Evolutionary conservation across 1,140 invertebrate genomes (phyloP).

Genomic region (Chrysoperla carnea): DNA sequence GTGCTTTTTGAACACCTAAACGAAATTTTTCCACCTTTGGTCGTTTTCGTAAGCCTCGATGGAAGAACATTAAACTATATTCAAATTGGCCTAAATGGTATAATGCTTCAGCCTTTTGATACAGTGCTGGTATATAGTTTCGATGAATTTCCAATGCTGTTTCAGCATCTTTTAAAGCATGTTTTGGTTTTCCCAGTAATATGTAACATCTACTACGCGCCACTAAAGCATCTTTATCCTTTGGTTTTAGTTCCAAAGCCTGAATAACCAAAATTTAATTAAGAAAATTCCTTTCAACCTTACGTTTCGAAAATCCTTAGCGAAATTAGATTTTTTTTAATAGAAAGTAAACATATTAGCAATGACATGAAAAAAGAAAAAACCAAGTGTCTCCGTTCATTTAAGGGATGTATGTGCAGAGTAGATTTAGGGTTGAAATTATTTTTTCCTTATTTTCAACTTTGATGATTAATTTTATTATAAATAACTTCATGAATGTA

Average conservation of each 20-base stretch:
- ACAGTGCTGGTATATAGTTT: slow-evolving; percentile 63
- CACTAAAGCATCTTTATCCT: slow-evolving; percentile 71
- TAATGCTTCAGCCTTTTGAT: slow-evolving; percentile 82
- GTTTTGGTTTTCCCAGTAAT: slow-evolving; percentile 66
- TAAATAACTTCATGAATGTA: no score
- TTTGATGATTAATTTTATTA: no score
- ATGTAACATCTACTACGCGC: slow-evolving; percentile 79
- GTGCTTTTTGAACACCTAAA: slow-evolving; percentile 81
- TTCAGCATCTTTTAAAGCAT: slow-evolving; percentile 72
- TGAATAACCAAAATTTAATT: slow-evolving; percentile 25
- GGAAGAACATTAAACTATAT: slow-evolving; percentile 79
- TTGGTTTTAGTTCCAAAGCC: slow-evolving; percentile 73
- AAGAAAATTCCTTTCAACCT: no score
- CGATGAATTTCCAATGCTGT: slow-evolving; percentile 56
- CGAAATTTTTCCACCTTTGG: slow-evolving; percentile 76
- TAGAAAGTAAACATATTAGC: no score
- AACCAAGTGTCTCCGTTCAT: no score
- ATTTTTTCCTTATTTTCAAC: no score
- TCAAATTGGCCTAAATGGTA: slow-evolving; percentile 89
- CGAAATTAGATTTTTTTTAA: no score
- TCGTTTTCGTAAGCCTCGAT: slow-evolving; percentile 64
- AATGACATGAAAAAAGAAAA: no score
- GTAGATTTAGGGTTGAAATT: no score
- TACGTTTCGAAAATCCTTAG: no score
- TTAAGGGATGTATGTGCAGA: no score